A percentile compares a stretch with the other conserved stretches of the same genome.
Conservation (phyloP, 2,113 vertebrate genomes). For the Nesospiza acunhae region DNA sequence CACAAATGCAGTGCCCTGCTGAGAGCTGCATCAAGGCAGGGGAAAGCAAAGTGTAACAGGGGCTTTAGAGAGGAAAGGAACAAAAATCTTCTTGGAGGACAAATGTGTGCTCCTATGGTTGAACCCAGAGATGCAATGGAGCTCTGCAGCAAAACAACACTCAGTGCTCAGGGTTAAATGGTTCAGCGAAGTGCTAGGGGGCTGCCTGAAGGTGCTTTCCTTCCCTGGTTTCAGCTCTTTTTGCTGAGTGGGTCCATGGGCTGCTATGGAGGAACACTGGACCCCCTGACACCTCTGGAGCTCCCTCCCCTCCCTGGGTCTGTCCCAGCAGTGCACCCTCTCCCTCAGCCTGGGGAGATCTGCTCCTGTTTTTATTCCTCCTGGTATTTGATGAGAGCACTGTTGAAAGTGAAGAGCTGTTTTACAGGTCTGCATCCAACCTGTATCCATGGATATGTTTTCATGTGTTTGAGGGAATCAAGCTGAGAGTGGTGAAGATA, state of each 20-base stretch:
- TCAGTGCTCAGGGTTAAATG: accelerated
- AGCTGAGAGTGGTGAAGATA: neutral
- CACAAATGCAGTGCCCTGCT: neutral
- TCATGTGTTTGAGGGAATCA: neutral
- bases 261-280: accelerated
- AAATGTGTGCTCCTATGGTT: neutral
- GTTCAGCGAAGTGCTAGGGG: neutral
- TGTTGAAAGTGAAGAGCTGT: neutral
- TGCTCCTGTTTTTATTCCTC: neutral
- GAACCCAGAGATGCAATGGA: accelerated
- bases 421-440: neutral
- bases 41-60: neutral
- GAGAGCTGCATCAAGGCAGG: neutral
- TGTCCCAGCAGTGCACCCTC: neutral
- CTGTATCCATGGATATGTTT: accelerated
- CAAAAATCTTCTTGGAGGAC: neutral
- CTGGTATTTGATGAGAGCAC: neutral
- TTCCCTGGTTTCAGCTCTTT: neutral
- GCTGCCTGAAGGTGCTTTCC: neutral
- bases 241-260: neutral
- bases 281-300: neutral
- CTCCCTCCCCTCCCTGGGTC: neutral
- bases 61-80: neutral
- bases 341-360: neutral
- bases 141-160: accelerated